Evolutionary conservation across 2,797 vertebrate species (phyloP).

Genomic region (Arvicola amphibius): DNA sequence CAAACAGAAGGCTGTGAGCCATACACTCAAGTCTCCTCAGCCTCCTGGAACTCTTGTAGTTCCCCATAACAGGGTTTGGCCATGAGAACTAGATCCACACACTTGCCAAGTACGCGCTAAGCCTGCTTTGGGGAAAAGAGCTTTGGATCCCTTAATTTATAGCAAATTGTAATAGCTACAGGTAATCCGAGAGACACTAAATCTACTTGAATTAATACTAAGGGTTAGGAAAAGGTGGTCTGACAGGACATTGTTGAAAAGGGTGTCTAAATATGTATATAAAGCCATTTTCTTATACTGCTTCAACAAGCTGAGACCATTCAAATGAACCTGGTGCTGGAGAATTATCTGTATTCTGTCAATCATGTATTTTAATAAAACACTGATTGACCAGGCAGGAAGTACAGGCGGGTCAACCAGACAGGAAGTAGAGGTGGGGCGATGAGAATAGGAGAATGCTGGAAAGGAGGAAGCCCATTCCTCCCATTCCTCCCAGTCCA

Average conservation of each 20-base stretch:
- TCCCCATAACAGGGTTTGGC: background rate
- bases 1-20: background rate
- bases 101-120: too few relatives aligned
- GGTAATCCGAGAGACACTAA: background rate
- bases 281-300: background rate
- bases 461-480: too few relatives aligned
- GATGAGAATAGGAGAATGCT: too few relatives aligned
- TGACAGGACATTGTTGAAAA: conserved; percentile 25
- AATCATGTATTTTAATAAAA: too few relatives aligned
- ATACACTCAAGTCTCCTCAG: background rate
- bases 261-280: background rate
- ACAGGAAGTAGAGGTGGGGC: too few relatives aligned
- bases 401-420: too few relatives aligned
- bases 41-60: background rate
- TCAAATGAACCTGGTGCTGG: background rate
- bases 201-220: conserved; percentile 8
- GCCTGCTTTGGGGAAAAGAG: background rate
- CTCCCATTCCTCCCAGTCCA: too few relatives aligned
- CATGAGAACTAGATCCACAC: background rate
- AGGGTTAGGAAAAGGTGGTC: background rate
- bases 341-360: too few relatives aligned
- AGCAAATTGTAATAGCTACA: conserved; percentile 41
- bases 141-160: conserved; percentile 31
- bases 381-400: too few relatives aligned
- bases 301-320: background rate